Evolutionary conservation across 2,888 invertebrate species (phyloP).

Genomic region (Celastrina argiolus): DNA sequence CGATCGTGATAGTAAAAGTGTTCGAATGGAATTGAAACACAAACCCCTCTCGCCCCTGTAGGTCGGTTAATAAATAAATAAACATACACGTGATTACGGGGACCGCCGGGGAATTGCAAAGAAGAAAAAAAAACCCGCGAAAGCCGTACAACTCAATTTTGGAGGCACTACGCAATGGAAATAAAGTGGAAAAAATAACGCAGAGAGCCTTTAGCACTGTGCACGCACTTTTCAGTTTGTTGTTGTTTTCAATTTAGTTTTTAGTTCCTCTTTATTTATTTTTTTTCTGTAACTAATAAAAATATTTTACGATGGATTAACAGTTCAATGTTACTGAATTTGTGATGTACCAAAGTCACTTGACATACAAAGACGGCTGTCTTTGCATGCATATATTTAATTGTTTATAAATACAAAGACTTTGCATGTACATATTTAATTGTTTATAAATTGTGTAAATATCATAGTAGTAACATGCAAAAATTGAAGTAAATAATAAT

Average conservation of each 20-base stretch:
- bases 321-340: too few relatives aligned
- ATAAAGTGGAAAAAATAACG: constrained; percentile 60
- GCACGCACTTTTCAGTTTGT: constrained; percentile 26
- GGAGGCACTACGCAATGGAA: constrained; percentile 66
- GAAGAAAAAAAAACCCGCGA: constrained; percentile 50
- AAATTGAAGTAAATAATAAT: too few relatives aligned
- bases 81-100: constrained; percentile 65
- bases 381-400: too few relatives aligned
- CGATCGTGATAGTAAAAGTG: constrained; percentile 9
- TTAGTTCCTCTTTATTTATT: too few relatives aligned
- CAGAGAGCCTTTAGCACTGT: constrained; percentile 52
- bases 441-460: too few relatives aligned
- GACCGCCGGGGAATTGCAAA: constrained; percentile 67
- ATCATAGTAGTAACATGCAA: too few relatives aligned
- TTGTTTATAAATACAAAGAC: too few relatives aligned
- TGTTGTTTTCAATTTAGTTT: not conserved
- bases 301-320: too few relatives aligned
- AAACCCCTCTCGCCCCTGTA: constrained; percentile 30
- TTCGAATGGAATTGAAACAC: constrained; percentile 22
- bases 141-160: constrained; percentile 75
- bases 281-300: too few relatives aligned
- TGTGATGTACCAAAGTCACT: too few relatives aligned
- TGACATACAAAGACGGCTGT: too few relatives aligned
- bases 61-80: constrained; percentile 65
- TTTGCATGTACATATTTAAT: too few relatives aligned